Base-by-base conservation (phyloP, 2,113 vertebrate species). In the Gopherus flavomarginatus region DNA sequence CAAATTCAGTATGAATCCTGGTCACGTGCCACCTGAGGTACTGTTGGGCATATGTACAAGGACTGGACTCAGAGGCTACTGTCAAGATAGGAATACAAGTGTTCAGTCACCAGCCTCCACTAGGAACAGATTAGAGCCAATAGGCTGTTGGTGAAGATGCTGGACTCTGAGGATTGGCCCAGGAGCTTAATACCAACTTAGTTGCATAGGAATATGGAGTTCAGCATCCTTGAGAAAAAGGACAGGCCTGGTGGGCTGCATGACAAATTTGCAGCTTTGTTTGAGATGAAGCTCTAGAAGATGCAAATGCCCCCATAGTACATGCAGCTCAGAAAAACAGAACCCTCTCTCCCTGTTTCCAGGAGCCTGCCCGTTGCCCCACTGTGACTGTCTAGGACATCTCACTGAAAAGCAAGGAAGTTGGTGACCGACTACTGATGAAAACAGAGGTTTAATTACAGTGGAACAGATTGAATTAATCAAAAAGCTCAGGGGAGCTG, bases 301-400 rank as follows among this genome's bases (percentile, higher is more conserved):
- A 50, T 38, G 14, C 11, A 8, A 6, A 84, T 56, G 8, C 19
- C 47, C 47, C 0, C 3, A 44, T 31, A 49, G 9, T 62, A n/a
- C 0, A 50, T 8, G 47, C 81, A 83, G 16, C 29, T 90, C 38
- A 49, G 75, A 80, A 54, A 31, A 69, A 35, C 8, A n/a, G 35
- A 69, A 21, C 35, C 35, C 27, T 3, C 12, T 29, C 29, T 31
- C 57, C 57, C 29, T 62, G 12, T 62, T 54, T 22, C 21, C 21
- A 54, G 53, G 19, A 54, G 53, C 53, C 21, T 54, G 53, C 53
- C 53, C 8, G 6, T 53, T 53, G 17, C 52, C 52, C 52, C 52
- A 53, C 52, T 53, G 52, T 19, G 52, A 53, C 52, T 53, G 52
- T 59, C 13, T 29, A 35, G 59, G 6, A 65, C 59, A 9, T 35